Conservation (phyloP, 2,888 invertebrate species). For the Julus scanicus region DNA sequence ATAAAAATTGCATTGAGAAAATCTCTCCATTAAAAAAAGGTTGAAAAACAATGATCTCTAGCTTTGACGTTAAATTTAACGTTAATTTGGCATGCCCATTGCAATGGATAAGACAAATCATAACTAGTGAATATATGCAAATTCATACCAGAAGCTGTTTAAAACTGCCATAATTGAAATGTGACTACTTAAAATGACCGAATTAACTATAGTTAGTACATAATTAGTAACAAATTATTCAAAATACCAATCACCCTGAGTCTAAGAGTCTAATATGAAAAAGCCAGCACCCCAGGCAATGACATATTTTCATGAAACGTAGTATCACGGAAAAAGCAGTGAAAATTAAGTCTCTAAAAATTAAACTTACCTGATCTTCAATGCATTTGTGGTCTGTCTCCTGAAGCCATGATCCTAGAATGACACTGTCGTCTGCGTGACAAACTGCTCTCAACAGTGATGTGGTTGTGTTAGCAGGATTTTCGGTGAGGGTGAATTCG, state of each 20-base stretch:
- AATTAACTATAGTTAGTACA: neutral
- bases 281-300: neutral
- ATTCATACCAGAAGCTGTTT: neutral
- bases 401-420: constrained; percentile 93
- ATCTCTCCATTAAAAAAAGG: no score
- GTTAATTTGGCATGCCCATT: neutral
- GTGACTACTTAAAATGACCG: neutral
- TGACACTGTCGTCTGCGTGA: constrained; percentile 88
- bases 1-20: no score
- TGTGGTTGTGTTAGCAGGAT: constrained; percentile 89
- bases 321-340: neutral
- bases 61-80: no score
- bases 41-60: no score
- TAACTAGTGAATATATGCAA: no score
- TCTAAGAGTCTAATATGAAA: neutral
- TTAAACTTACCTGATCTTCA: constrained; percentile 87
- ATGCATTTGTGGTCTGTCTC: constrained; percentile 96
- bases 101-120: neutral
- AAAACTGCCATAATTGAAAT: neutral
- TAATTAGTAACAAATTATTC: neutral
- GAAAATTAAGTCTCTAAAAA: neutral
- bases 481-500: constrained; percentile 94
- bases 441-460: constrained; percentile 84
- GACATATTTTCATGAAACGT: neutral
- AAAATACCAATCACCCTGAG: neutral